Percentiles rank a stretch among this genome's conserved stretches.
Evolutionary conservation across 2,888 invertebrate genomes (phyloP).

Genomic region (Trichogramma evanescens): DNA sequence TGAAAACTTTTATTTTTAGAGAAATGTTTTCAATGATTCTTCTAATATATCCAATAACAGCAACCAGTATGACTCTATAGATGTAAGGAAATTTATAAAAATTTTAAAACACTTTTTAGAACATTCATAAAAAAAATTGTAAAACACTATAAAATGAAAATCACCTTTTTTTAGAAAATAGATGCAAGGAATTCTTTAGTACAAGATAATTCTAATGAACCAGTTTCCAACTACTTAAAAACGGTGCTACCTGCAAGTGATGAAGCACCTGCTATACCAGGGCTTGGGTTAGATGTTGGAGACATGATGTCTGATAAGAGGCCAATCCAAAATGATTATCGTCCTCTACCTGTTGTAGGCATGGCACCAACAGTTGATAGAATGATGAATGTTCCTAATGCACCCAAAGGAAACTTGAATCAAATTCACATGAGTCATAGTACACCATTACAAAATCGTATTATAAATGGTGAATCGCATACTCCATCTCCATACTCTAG

Average conservation of each 20-base stretch:
- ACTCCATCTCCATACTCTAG: slow-evolving; percentile 43
- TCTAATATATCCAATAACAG: slow-evolving; percentile 35
- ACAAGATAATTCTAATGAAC: slow-evolving; percentile 24
- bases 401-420: slow-evolving; percentile 26
- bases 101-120: not conserved
- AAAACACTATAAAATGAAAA: not conserved
- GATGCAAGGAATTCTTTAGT: not conserved
- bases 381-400: slow-evolving; percentile 27
- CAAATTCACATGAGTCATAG: slow-evolving; percentile 40
- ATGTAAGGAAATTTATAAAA: slow-evolving; percentile 29
- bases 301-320: slow-evolving; percentile 31
- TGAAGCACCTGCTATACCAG: slow-evolving; percentile 39
- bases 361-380: slow-evolving; percentile 34
- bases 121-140: not conserved
- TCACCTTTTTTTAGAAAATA: not conserved
- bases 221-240: slow-evolving; percentile 54
- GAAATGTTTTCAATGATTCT: slow-evolving; percentile 42
- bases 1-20: slow-evolving; percentile 26
- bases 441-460: slow-evolving; percentile 37
- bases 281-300: slow-evolving; percentile 38
- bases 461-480: slow-evolving; percentile 37
- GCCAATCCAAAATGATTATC: slow-evolving; percentile 35
- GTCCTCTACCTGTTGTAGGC: slow-evolving; percentile 49
- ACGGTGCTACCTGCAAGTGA: slow-evolving; percentile 50
- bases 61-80: slow-evolving; percentile 39